Conservation (phyloP, 2,797 vertebrate species). For the Mustela erminea region DNA sequence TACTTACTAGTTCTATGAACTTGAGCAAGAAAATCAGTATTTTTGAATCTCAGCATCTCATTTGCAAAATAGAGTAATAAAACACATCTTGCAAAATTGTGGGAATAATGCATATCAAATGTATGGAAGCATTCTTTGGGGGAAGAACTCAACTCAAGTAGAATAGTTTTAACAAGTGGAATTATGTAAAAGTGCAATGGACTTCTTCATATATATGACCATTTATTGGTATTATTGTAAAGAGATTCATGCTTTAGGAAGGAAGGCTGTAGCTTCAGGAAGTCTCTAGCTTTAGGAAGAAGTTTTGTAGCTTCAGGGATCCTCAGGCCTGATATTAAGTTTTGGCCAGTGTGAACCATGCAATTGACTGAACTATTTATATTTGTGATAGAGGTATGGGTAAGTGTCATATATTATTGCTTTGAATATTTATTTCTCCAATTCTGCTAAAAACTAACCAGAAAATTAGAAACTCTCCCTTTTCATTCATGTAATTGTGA, state of each 20-base stretch:
- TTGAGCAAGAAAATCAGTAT: slow-evolving; percentile 43
- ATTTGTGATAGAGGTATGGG: background rate
- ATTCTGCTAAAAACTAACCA: background rate
- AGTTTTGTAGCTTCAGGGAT: background rate
- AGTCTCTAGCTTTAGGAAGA: background rate
- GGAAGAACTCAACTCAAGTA: background rate
- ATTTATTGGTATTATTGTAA: background rate
- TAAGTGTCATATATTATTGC: background rate
- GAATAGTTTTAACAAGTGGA: background rate
- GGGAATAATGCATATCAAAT: background rate
- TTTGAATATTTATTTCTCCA: slow-evolving; percentile 12
- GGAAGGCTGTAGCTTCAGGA: background rate
- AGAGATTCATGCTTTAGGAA: background rate
- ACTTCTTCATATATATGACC: background rate
- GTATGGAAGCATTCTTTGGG: background rate
- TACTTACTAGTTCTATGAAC: background rate
- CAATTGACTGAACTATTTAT: background rate
- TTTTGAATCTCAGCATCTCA: slow-evolving; percentile 26
- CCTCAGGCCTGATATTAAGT: background rate
- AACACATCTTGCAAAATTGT: background rate
- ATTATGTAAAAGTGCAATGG: background rate
- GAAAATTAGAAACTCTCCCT: background rate
- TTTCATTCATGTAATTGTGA: background rate
- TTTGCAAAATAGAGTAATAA: slow-evolving; percentile 37
- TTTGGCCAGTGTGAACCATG: background rate